Conservation (phyloP, 1,140 invertebrate genomes). For the Colletes gigas region DNA sequence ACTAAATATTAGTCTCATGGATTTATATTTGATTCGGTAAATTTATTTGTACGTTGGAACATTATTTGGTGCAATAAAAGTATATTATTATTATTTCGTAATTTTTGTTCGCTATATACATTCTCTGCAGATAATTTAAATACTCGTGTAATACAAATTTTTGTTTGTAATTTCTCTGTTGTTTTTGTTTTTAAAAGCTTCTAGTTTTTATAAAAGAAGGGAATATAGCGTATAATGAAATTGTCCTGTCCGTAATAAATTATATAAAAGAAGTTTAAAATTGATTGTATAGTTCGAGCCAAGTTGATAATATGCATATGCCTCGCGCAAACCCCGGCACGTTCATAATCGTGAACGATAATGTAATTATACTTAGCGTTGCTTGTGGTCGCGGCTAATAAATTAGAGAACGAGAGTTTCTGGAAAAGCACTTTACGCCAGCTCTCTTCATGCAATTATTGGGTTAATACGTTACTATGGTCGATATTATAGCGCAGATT, state of each 20-base stretch:
- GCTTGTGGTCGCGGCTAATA: conserved; percentile 5
- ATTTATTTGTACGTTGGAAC: too few species aligned
- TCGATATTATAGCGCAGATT: background rate
- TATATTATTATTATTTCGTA: too few species aligned
- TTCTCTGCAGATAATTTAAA: too few species aligned
- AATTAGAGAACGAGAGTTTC: conserved; percentile 5
- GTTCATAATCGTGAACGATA: conserved; percentile 22
- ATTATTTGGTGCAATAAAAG: too few species aligned
- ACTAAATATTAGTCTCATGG: too few species aligned
- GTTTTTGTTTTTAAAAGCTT: too few species aligned
- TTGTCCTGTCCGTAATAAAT: background rate
- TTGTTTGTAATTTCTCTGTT: too few species aligned
- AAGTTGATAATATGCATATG: background rate
- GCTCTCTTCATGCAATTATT: background rate
- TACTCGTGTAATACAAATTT: too few species aligned
- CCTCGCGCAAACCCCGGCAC: background rate
- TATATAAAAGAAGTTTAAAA: background rate
- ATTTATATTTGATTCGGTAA: too few species aligned
- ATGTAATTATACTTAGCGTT: background rate
- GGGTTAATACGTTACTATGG: background rate
- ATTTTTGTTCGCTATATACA: too few species aligned
- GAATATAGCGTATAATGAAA: too few species aligned
- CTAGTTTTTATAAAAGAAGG: too few species aligned
- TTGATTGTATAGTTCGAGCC: background rate
- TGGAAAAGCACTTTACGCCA: conserved; percentile 7